phyloP scores from a whole-genome alignment of 2,888 invertebrate genomes.

The Eupithecia vulgata region DNA sequence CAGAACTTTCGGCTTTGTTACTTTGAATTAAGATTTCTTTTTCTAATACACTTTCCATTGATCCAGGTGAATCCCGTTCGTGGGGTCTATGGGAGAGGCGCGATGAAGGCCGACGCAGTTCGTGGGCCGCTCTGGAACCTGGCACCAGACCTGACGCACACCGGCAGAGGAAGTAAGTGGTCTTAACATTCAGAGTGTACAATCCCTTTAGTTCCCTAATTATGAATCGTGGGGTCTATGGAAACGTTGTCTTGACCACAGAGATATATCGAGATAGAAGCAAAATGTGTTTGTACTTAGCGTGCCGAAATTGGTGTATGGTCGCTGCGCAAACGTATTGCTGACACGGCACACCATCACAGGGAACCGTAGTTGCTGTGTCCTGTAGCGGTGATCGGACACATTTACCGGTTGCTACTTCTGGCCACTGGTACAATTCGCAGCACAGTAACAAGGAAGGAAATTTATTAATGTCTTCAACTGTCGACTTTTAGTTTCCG shows the following conservation, averaged over 20 bases:
- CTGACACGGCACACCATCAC: too few relatives aligned
- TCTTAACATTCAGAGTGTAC: not conserved
- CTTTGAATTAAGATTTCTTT: not conserved
- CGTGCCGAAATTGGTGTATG: too few relatives aligned
- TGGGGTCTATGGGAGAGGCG: constrained; percentile 82
- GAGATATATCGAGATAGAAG: too few relatives aligned
- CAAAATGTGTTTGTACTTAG: too few relatives aligned
- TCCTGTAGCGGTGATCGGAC: too few relatives aligned
- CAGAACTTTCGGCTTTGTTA: not conserved
- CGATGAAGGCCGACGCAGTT: constrained; percentile 87
- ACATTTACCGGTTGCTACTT: too few relatives aligned
- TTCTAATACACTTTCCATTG: not conserved
- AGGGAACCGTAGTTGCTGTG: too few relatives aligned
- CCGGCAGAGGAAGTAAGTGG: constrained; percentile 62
- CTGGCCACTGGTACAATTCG: too few relatives aligned
- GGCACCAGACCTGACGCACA: constrained; percentile 65
- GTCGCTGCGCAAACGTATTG: too few relatives aligned
- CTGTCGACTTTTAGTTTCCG: too few relatives aligned
- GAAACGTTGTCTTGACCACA: not conserved
- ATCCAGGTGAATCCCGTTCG: constrained; percentile 74
- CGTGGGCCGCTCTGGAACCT: constrained; percentile 93
- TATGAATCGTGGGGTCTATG: not conserved
- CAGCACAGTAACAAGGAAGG: too few relatives aligned
- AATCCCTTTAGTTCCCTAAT: not conserved
- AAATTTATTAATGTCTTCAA: too few relatives aligned